Conservation (phyloP, 2,888 invertebrate genomes). For the Rhagophthalmus giganteus region DNA sequence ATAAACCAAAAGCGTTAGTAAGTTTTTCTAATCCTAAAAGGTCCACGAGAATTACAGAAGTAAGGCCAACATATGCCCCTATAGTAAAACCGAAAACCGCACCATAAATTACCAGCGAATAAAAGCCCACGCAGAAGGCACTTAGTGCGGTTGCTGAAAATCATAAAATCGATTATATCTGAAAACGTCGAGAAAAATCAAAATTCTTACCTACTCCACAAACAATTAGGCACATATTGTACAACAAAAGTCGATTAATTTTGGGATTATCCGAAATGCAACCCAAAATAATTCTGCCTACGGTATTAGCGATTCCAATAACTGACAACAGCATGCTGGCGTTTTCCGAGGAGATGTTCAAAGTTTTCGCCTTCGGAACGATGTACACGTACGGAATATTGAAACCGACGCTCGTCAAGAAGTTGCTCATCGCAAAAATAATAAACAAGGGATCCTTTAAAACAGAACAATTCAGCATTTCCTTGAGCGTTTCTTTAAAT, state of each 20-base stretch:
- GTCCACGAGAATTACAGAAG: conserved; percentile 93
- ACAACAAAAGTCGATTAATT: conserved; percentile 88
- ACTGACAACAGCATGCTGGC: conserved; percentile 75
- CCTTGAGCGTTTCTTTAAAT: conserved; percentile 69
- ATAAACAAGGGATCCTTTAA: conserved; percentile 85
- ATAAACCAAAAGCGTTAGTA: conserved; percentile 93
- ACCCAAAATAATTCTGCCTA: conserved; percentile 87
- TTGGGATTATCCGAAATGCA: conserved; percentile 86
- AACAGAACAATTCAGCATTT: conserved; percentile 86
- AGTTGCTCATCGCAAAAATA: conserved; percentile 89
- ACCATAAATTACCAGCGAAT: conserved; percentile 75
- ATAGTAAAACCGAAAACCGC: conserved; percentile 85
- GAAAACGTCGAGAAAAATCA: background rate
- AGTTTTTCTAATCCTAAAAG: conserved; percentile 88
- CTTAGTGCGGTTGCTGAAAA: conserved; percentile 75
- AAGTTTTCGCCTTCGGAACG: conserved; percentile 69
- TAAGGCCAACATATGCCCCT: conserved; percentile 95
- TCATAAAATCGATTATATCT: background rate
- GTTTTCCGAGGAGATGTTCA: conserved; percentile 61
- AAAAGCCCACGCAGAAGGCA: conserved; percentile 73
- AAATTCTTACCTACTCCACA: conserved; percentile 79
- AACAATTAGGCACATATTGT: conserved; percentile 83
- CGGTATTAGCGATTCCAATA: conserved; percentile 84
- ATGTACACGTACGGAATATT: conserved; percentile 91
- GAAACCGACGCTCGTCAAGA: conserved; percentile 92